These are phyloP conservation scores for Brachirus orientalis DNA, from an alignment of 2,113 vertebrate species.

Conservation along the genomic window DNA sequence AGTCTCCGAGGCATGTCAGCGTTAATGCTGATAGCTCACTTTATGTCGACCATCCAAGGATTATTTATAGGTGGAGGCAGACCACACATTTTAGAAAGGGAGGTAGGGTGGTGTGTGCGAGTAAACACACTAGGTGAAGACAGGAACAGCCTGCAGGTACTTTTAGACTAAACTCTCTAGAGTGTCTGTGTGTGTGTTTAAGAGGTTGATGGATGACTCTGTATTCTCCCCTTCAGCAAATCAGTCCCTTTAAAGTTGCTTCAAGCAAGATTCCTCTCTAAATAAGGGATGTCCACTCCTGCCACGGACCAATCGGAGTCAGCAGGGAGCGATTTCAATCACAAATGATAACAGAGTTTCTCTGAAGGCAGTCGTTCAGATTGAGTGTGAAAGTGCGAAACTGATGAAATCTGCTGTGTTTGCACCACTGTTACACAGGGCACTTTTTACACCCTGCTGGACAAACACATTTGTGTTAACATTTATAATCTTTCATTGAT, in stretches of 20 bases:
- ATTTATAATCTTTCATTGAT: too few relatives aligned
- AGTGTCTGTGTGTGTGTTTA: constrained; percentile 48
- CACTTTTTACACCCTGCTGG: constrained; percentile 16
- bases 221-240: constrained; percentile 9
- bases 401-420: constrained; percentile 18
- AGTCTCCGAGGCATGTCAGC: constrained; percentile 38
- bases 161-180: constrained; percentile 43
- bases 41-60: constrained; percentile 48
- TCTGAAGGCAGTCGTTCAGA: neutral
- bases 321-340: neutral
- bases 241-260: constrained; percentile 3
- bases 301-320: neutral
- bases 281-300: neutral
- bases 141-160: constrained; percentile 44
- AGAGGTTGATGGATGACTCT: constrained; percentile 19
- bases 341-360: neutral
- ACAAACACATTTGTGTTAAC: neutral
- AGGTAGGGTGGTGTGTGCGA: constrained; percentile 21
- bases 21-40: constrained; percentile 62
- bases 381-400: constrained; percentile 27
- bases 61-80: constrained; percentile 64
- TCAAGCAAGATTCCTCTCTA: neutral
- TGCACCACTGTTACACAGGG: too few relatives aligned
- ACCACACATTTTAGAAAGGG: constrained; percentile 22
- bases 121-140: constrained; percentile 42